Base-by-base conservation (phyloP, 2,797 vertebrate genomes). In the Spea hammondii region DNA sequence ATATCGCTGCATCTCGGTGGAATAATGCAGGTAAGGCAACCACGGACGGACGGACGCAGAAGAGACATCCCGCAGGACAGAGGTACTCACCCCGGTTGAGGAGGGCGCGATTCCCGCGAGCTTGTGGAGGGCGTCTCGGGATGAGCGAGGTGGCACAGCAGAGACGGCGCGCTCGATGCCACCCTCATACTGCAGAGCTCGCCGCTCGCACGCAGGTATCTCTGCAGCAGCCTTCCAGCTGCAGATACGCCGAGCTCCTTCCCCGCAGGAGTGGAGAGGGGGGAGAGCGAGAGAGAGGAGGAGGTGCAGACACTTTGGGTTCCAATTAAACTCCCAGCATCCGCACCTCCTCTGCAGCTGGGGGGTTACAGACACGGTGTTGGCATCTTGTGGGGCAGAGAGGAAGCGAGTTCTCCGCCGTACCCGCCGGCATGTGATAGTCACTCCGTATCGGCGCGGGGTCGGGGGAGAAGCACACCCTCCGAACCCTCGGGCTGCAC, bases 151-250 rank as follows among this genome's bases (percentile, higher is more conserved):
- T 59, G 84, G 85, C 84, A 72, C 85, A 57, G 62, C 49, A 84
- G 84, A 89, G 86, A 85, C 86, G 88, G 88, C 89, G 87, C 85
- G 86, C 84, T 82, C 59, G 83, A 83, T 82, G 85, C 86, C 87
- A 86, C 84, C 88, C 87, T 90, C 85, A 67, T 87, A 89, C 90
- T 89, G 90, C 90, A 89, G 89, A 87, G 79, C 76, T 57, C 72
- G 74, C 44, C 70, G 10, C 70, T 46, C 68, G 67, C 62, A 76
- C 49, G 69, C 86, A 91, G 90, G 90, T 90, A 89, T 88, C 89
- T 89, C 89, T 86, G 85, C 87, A 89, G 83, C 79, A 85, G 80
- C 85, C 84, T 78, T 86, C 75, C 86, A 84, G 88, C 87, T 86
- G 87, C 88, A 85, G 87, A 79, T 86, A 85, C 85, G 84, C 83